These are phyloP conservation scores for Penaeus indicus DNA, from an alignment of 1,140 invertebrate species.

Conservation along the genomic window DNA sequence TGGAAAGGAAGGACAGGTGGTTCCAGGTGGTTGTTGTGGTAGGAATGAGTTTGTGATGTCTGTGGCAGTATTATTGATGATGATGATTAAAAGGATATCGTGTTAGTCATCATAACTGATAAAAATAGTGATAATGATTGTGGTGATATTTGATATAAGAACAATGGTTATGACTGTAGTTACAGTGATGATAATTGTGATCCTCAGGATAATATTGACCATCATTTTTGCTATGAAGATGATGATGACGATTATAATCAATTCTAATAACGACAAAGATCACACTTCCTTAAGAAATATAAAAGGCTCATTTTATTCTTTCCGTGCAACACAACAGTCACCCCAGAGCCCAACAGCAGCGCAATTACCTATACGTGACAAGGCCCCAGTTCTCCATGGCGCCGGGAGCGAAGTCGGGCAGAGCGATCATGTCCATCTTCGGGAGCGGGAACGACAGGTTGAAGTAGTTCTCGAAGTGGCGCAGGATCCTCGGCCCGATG, in stretches of 20 bases:
- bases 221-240: too few species aligned
- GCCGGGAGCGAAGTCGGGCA: slow-evolving; percentile 84
- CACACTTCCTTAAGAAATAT: too few species aligned
- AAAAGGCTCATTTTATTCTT: too few species aligned
- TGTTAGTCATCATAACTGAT: neutral
- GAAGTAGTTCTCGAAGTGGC: slow-evolving; percentile 89
- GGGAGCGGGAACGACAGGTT: slow-evolving; percentile 82
- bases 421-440: slow-evolving; percentile 80
- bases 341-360: slow-evolving; percentile 79
- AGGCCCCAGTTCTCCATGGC: slow-evolving; percentile 76
- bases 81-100: neutral
- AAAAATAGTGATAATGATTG: too few species aligned
- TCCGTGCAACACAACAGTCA: too few species aligned
- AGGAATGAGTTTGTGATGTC: neutral
- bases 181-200: too few species aligned
- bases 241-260: too few species aligned
- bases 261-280: too few species aligned
- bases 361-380: slow-evolving; percentile 81
- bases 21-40: too few species aligned
- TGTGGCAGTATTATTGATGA: neutral
- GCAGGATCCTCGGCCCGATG: slow-evolving; percentile 84
- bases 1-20: slow-evolving; percentile 55
- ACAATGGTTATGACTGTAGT: too few species aligned
- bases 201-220: too few species aligned
- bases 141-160: too few species aligned